Conservation (phyloP, 2,797 vertebrate species). For the Lagodon rhomboides region DNA sequence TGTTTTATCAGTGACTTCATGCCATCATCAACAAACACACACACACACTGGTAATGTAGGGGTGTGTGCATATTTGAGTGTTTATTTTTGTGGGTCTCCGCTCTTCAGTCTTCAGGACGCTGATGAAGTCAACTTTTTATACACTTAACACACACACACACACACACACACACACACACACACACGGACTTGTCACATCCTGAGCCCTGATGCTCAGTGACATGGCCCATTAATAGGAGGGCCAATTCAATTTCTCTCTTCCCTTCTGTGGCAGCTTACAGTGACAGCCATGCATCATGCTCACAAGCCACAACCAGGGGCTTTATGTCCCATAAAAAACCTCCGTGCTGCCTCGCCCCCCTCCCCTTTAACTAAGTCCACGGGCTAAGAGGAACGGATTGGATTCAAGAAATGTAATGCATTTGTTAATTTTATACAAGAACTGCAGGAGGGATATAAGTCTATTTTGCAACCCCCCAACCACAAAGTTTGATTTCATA, state of each 20-base stretch:
- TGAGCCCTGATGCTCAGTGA: conserved; percentile 43
- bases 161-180: conserved; percentile 38
- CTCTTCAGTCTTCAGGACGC: conserved; percentile 20
- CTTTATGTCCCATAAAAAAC: conserved; percentile 58
- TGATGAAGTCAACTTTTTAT: conserved; percentile 22
- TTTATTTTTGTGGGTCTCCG: neutral
- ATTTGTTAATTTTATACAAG: conserved; percentile 42
- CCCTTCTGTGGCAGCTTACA: conserved; percentile 59
- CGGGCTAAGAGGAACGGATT: conserved; percentile 39
- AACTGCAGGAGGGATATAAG: conserved; percentile 1
- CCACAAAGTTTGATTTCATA: conserved; percentile 8
- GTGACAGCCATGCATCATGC: conserved; percentile 71
- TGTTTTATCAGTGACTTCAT: neutral
- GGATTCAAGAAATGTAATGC: conserved; percentile 47
- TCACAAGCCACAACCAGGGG: conserved; percentile 33
- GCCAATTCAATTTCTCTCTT: conserved; percentile 72
- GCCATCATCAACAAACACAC: neutral
- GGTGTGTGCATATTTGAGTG: neutral
- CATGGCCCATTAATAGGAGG: conserved; percentile 59
- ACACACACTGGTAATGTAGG: neutral
- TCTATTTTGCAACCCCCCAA: neutral
- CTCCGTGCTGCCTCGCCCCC: neutral
- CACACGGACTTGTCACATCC: conserved; percentile 56
- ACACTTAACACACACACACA: conserved; percentile 16
- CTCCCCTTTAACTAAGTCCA: conserved; percentile 31